These are phyloP conservation scores for Eristalis intricaria DNA, from an alignment of 2,888 invertebrate species.

Conservation along the genomic window DNA sequence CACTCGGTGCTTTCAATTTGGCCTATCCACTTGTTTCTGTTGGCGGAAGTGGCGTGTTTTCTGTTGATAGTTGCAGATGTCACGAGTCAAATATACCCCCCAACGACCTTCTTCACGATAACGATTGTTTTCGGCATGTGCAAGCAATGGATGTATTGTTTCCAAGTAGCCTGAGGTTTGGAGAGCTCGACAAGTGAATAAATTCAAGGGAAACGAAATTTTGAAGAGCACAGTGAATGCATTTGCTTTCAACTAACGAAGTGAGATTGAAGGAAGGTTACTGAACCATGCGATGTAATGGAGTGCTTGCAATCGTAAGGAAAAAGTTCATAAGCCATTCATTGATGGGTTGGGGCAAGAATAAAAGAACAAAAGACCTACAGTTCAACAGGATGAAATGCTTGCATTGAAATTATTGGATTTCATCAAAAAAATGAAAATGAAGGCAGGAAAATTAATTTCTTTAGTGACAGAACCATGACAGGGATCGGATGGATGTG, in stretches of 20 bases:
- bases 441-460: background rate
- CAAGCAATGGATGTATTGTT: background rate
- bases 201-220: background rate
- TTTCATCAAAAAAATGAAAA: background rate
- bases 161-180: background rate
- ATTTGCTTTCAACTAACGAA: background rate
- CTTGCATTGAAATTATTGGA: too few species aligned
- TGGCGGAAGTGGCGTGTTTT: background rate
- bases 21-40: background rate
- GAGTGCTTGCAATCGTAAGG: background rate
- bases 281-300: background rate
- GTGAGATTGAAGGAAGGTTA: background rate
- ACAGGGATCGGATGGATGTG: background rate
- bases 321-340: background rate
- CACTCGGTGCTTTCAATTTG: constrained; percentile 1
- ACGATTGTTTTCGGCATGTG: background rate
- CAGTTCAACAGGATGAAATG: background rate
- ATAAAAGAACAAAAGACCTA: background rate
- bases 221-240: background rate
- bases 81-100: background rate
- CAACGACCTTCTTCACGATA: background rate
- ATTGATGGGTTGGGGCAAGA: background rate
- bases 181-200: background rate
- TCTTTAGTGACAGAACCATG: background rate
- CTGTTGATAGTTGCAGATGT: background rate